Evolutionary conservation across 1,140 invertebrate species (phyloP).

Genomic region (Monochamus saltuarius): DNA sequence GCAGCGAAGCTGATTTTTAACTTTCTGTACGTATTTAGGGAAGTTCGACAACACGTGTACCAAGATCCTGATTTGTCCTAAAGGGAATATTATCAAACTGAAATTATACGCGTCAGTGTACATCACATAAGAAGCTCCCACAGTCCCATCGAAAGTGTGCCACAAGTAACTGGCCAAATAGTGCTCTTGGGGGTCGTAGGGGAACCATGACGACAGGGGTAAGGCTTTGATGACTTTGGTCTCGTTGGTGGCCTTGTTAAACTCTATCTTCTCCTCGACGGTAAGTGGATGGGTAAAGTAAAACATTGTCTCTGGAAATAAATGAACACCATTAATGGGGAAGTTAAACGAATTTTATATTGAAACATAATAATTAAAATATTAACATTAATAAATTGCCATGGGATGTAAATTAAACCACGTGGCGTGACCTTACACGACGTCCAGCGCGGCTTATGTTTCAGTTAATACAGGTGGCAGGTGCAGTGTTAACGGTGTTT

Average conservation of each 20-base stretch:
- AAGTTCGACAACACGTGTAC: conserved; percentile 20
- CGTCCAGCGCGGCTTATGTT: too few species aligned
- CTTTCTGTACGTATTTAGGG: conserved; percentile 4
- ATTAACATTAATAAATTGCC: background rate
- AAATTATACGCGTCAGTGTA: conserved; percentile 25
- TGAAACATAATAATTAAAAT: background rate
- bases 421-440: too few species aligned
- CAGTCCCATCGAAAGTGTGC: conserved; percentile 17
- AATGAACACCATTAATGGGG: too few species aligned
- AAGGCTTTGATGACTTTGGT: conserved; percentile 16
- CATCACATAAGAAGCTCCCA: conserved; percentile 26
- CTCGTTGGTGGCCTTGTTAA: background rate
- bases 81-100: conserved; percentile 22
- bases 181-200: conserved; percentile 20
- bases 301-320: conserved; percentile 16
- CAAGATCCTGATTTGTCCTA: conserved; percentile 21
- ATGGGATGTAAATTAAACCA: too few species aligned
- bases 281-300: conserved; percentile 13
- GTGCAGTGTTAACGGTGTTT: too few species aligned
- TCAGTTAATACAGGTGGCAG: too few species aligned
- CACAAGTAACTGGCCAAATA: conserved; percentile 20
- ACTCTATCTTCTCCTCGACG: background rate
- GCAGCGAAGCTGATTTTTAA: background rate
- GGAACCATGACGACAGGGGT: conserved; percentile 26
- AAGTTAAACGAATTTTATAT: too few species aligned